These are phyloP conservation scores for Bombus balteatus DNA, from an alignment of 1,140 invertebrate genomes.

Conservation along the genomic window DNA sequence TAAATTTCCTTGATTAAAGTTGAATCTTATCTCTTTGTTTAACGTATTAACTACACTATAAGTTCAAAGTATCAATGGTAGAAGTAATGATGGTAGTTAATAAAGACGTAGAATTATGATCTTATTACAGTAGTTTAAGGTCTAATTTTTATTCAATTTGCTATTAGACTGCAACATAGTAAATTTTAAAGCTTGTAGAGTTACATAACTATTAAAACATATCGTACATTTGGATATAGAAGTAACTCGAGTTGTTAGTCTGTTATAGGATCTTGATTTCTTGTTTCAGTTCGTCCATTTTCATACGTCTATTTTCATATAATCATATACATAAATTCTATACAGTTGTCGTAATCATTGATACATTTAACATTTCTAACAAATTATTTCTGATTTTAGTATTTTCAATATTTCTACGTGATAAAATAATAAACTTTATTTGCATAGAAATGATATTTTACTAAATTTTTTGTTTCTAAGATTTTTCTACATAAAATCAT, in stretches of 20 bases:
- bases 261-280: slow-evolving; percentile 26
- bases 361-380: neutral
- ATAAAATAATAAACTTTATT: neutral
- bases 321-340: slow-evolving; percentile 7
- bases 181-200: slow-evolving; percentile 44
- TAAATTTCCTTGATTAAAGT: slow-evolving; percentile 15
- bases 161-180: slow-evolving; percentile 33
- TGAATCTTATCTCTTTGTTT: slow-evolving; percentile 13
- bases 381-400: neutral
- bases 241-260: slow-evolving; percentile 11
- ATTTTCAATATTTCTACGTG: neutral
- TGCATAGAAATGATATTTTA: neutral
- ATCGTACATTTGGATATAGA: slow-evolving; percentile 25
- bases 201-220: slow-evolving; percentile 30
- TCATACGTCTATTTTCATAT: neutral
- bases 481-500: neutral
- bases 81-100: slow-evolving; percentile 43
- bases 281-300: slow-evolving; percentile 14
- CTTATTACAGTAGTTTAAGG: slow-evolving; percentile 21
- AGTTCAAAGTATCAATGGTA: slow-evolving; percentile 13
- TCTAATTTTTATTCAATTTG: slow-evolving; percentile 24
- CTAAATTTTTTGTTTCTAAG: neutral
- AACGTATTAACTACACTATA: neutral
- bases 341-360: neutral
- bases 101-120: slow-evolving; percentile 24